These are phyloP conservation scores for Gasterosteus nipponicus DNA, from an alignment of 2,113 vertebrate species.

Conservation along the genomic window DNA sequence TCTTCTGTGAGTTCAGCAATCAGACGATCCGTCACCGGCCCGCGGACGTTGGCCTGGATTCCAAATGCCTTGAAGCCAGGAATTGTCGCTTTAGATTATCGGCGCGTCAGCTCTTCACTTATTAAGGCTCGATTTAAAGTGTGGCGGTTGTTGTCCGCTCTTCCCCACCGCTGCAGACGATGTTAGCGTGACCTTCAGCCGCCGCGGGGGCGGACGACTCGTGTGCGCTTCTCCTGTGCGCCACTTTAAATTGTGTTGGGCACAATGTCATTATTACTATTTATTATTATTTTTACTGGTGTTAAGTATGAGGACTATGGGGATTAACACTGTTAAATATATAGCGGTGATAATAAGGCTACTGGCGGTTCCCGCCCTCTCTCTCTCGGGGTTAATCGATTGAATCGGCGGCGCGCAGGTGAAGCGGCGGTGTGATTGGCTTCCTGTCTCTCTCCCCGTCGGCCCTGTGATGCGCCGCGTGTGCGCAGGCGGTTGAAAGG, in stretches of 20 bases:
- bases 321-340: too few relatives aligned
- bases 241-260: background rate
- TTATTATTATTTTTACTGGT: too few relatives aligned
- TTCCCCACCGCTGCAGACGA: background rate
- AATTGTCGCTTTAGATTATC: background rate
- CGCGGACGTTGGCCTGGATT: background rate
- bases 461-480: too few relatives aligned
- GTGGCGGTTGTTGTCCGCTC: background rate
- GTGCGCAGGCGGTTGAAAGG: background rate
- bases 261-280: too few relatives aligned
- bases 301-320: too few relatives aligned
- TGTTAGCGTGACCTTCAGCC: background rate
- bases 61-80: background rate
- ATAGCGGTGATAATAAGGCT: too few relatives aligned
- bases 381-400: too few relatives aligned
- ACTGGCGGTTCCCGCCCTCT: too few relatives aligned
- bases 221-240: background rate
- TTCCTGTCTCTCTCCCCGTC: too few relatives aligned
- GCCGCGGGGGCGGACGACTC: background rate
- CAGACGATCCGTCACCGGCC: background rate
- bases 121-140: background rate
- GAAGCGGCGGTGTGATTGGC: too few relatives aligned
- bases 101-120: background rate
- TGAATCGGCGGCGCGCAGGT: too few relatives aligned
- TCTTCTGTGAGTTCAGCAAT: slow-evolving; percentile 3